These are phyloP conservation scores for Prionailurus viverrinus DNA, from an alignment of 2,113 vertebrate genomes.

Conservation along the genomic window DNA sequence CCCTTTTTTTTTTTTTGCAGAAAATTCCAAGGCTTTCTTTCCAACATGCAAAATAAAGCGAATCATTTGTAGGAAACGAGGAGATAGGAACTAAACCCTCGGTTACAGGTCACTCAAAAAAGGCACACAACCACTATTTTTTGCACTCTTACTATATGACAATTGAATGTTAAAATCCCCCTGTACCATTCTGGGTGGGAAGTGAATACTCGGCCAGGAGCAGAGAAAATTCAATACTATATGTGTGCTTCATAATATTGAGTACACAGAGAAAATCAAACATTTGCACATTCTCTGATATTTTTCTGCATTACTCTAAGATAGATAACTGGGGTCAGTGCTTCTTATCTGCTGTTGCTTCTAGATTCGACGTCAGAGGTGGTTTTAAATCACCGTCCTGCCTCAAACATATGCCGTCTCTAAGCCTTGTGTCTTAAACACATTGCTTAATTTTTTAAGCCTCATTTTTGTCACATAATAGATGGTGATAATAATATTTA, in stretches of 20 bases:
- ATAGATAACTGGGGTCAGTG: not conserved
- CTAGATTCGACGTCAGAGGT: not conserved
- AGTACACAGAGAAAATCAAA: slow-evolving; percentile 1
- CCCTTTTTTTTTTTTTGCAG: not conserved
- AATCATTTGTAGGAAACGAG: not conserved
- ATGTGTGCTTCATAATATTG: not conserved
- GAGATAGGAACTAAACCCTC: not conserved
- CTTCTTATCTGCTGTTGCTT: not conserved
- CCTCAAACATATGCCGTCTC: not conserved
- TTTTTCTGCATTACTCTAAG: not conserved
- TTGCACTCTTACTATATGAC: not conserved
- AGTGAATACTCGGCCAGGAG: not conserved
- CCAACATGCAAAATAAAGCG: not conserved
- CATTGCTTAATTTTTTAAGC: not conserved
- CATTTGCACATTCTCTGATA: not conserved
- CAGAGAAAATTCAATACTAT: not conserved
- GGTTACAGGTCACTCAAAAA: not conserved
- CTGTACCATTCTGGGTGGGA: not conserved
- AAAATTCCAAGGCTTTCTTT: not conserved
- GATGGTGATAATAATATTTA: not conserved
- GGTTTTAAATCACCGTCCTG: not conserved
- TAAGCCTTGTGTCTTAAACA: not conserved
- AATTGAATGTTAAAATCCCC: not conserved
- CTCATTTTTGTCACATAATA: not conserved
- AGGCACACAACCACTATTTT: not conserved